Evolutionary conservation across 1,140 invertebrate species (phyloP).

Genomic region (Gryllus bimaculatus): DNA sequence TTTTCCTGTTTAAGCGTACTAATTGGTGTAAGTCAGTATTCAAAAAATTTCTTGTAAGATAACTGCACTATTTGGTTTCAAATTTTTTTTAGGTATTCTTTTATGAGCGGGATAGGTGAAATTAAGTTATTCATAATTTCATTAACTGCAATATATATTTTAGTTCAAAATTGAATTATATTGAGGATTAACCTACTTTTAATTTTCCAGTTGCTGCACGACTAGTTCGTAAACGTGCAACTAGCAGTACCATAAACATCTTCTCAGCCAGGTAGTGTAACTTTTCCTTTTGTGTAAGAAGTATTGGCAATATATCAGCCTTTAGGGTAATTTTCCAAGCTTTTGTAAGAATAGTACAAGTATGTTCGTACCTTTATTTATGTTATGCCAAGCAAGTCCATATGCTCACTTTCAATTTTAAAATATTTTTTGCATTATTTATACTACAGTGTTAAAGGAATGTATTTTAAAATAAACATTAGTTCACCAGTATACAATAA

Average conservation of each 20-base stretch:
- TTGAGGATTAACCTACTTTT: neutral
- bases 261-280: conserved; percentile 50
- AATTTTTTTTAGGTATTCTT: neutral
- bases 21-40: too few species aligned
- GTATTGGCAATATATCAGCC: neutral
- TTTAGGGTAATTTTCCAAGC: neutral
- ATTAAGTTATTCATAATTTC: too few species aligned
- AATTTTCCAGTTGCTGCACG: conserved; percentile 55
- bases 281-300: neutral
- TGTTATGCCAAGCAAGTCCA: neutral
- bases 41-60: too few species aligned
- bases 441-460: too few species aligned
- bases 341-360: neutral
- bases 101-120: neutral
- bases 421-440: neutral
- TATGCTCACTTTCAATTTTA: neutral
- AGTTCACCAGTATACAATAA: too few species aligned
- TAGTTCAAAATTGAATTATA: too few species aligned
- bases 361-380: neutral
- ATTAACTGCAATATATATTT: too few species aligned
- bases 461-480: too few species aligned
- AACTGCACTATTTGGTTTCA: too few species aligned
- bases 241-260: conserved; percentile 60
- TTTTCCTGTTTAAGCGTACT: too few species aligned
- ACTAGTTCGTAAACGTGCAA: conserved; percentile 58